These are phyloP conservation scores for Struthidea cinerea DNA, from an alignment of 2,113 vertebrate species.

Conservation along the genomic window DNA sequence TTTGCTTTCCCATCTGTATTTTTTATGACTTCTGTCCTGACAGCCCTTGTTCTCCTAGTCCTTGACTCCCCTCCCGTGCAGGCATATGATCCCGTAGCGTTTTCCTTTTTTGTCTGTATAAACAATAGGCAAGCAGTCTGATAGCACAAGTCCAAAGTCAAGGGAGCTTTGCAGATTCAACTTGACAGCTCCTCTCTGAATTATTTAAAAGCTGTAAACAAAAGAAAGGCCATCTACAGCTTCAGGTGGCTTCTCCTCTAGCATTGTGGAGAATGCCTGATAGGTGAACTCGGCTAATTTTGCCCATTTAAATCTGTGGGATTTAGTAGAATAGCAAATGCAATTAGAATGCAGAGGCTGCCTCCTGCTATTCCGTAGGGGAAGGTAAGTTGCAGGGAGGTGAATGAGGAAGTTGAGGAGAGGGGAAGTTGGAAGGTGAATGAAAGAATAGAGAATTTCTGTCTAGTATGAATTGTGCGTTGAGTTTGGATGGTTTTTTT, in stretches of 20 bases:
- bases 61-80: background rate
- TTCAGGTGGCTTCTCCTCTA: background rate
- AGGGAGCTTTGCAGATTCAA: slow-evolving; percentile 26
- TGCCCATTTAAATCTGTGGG: background rate
- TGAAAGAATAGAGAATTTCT: background rate
- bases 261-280: background rate
- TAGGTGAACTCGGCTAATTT: background rate
- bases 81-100: background rate
- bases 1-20: background rate
- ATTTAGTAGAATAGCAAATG: background rate
- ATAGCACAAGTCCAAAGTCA: background rate
- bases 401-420: background rate
- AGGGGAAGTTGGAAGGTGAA: background rate
- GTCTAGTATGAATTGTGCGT: background rate
- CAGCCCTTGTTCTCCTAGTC: slow-evolving; percentile 8
- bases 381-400: background rate
- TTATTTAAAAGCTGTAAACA: slow-evolving; percentile 48
- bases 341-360: background rate
- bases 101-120: slow-evolving; percentile 45
- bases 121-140: slow-evolving; percentile 12
- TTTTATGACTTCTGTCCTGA: background rate
- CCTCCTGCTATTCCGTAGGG: background rate
- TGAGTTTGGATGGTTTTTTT: background rate
- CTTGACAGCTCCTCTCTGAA: slow-evolving; percentile 41
- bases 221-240: background rate